Evolutionary conservation across 1,140 invertebrate species (phyloP), one percentile per base, ranked within the genome.

Genomic region (Zelostemma sp.): DNA sequence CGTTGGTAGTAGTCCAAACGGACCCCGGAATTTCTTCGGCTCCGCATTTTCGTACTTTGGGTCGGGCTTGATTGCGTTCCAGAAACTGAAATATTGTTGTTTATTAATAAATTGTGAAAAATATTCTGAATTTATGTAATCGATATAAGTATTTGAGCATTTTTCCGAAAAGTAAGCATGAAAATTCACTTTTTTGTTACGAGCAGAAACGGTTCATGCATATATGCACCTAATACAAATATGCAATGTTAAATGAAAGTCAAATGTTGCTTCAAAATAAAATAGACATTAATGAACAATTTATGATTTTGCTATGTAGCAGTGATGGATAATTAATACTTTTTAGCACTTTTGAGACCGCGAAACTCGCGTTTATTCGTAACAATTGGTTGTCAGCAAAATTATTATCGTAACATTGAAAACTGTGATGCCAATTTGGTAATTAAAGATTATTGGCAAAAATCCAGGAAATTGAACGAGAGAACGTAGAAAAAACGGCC

Each of bases 1-100:
- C 95, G 88, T 75, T 98, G 95, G 79, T 97, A 98, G 82, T 97
- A 97, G 84, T 98, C 97, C 80, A 99, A 85, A 54, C 95, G 92
- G 19, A 96, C 95, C 2, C 96, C 95, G 0, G 96, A 97, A 89
- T 97, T 96, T 84, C 95, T 97, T 76, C 96, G 88, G 74, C 93
- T 97, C 77, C 96, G 89, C 94, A 97, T 97, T 77, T 85, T 88
- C 63, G n/a, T 60, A 25, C 8, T 25, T 25, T 35, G 6, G 33
- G 11, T n/a, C 33, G 6, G 33, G 11, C 6, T 6, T 43, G 5
- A 43, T 4, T 43, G 9, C 11, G 21, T 21, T 33, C 12, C 17
- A 48, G 11, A 31, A 45, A 51, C 28, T 60, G 21, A 17, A 60
- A 60, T 21, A 51, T 38, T 56, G 41, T 16, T 17, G n/a, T 43